These are phyloP conservation scores for Drosophila multiciliata DNA, from an alignment of 2,888 invertebrate genomes.

Conservation along the genomic window DNA sequence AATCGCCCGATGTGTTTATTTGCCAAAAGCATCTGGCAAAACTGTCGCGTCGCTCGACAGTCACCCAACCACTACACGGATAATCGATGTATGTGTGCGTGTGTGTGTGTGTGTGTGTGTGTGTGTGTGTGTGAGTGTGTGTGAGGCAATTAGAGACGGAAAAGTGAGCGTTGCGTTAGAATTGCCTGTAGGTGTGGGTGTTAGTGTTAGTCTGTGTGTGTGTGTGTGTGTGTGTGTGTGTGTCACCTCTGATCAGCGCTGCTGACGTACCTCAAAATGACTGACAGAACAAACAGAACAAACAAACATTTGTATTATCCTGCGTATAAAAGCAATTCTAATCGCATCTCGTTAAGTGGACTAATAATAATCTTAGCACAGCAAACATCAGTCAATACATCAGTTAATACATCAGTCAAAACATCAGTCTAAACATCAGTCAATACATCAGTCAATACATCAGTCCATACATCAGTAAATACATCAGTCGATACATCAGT, in stretches of 20 bases:
- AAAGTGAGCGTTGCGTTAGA: neutral
- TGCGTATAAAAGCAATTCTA: neutral
- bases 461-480: too few relatives aligned
- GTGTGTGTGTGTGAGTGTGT: neutral
- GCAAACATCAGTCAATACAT: neutral
- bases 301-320: neutral
- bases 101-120: neutral
- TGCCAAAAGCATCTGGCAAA: constrained; percentile 47
- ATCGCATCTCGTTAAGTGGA: neutral
- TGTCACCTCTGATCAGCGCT: neutral
- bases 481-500: too few relatives aligned
- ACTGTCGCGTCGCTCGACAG: constrained; percentile 13
- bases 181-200: neutral
- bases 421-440: too few relatives aligned
- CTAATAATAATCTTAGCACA: neutral
- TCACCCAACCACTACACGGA: constrained; percentile 28
- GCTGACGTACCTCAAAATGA: neutral
- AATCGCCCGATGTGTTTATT: constrained; percentile 71
- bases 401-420: neutral
- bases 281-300: neutral
- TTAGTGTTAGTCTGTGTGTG: neutral
- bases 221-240: neutral
- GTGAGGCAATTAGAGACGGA: neutral
- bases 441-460: too few relatives aligned
- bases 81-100: constrained; percentile 41